A percentile compares a stretch with the other conserved stretches of the same genome.
Evolutionary conservation across 2,888 invertebrate species (phyloP).

Genomic region (Euplagia quadripunctaria): DNA sequence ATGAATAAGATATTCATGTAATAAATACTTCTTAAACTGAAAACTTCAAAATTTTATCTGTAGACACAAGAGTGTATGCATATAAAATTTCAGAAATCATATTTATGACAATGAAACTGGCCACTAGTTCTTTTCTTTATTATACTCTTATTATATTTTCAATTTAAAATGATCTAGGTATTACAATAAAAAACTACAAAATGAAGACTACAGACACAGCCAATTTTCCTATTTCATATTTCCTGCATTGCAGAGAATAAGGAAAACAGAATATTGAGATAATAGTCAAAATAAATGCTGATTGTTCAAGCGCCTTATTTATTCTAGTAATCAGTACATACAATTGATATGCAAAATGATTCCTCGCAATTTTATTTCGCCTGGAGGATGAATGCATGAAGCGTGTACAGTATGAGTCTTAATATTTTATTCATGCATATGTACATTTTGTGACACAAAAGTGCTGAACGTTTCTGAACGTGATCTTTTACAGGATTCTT

Average conservation of each 20-base stretch:
- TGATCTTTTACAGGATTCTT: too few species aligned
- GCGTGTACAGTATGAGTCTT: background rate
- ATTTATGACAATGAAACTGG: too few species aligned
- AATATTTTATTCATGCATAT: background rate
- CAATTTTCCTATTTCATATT: background rate
- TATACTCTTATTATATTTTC: background rate
- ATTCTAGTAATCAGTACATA: conserved; percentile 36
- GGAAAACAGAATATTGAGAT: background rate
- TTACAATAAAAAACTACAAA: background rate
- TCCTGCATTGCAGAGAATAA: background rate
- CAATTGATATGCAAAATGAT: conserved; percentile 49
- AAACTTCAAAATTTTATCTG: too few species aligned
- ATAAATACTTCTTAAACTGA: too few species aligned
- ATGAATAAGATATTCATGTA: too few species aligned
- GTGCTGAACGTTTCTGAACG: background rate
- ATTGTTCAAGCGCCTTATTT: conserved; percentile 32
- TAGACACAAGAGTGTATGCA: too few species aligned
- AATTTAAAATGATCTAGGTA: background rate
- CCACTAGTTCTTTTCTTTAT: background rate
- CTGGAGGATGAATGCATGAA: background rate
- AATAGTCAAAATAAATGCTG: background rate
- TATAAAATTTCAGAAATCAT: too few species aligned
- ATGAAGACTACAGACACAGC: background rate
- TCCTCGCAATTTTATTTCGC: conserved; percentile 7
- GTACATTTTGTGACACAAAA: background rate